phyloP scores from a whole-genome alignment of 2,888 invertebrate species.

The Drosophila flavopinicola region DNA sequence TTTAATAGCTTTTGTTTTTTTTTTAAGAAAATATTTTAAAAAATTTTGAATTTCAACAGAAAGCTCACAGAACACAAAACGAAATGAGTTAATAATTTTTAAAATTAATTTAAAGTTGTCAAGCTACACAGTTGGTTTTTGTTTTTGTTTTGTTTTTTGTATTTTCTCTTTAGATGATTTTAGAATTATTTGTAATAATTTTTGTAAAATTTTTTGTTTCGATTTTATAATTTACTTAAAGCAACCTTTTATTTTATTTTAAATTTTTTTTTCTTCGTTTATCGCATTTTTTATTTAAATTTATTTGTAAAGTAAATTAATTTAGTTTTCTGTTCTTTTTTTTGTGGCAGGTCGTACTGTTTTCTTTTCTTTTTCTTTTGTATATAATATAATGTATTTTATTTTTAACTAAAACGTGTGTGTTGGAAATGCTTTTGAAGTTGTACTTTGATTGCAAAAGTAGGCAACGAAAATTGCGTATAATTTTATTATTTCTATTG shows the following conservation, averaged over 20 bases:
- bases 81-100: slow-evolving; percentile 54
- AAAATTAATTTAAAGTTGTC: slow-evolving; percentile 70
- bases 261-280: slow-evolving; percentile 11
- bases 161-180: slow-evolving; percentile 37
- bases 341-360: slow-evolving; percentile 77
- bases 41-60: slow-evolving; percentile 69
- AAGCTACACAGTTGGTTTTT: slow-evolving; percentile 50
- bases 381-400: slow-evolving; percentile 12
- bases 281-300: slow-evolving; percentile 55
- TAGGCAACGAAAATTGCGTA: neutral
- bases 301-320: slow-evolving; percentile 50
- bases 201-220: slow-evolving; percentile 51
- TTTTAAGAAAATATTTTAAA: slow-evolving; percentile 29
- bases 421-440: slow-evolving; percentile 12
- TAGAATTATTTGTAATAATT: slow-evolving; percentile 77
- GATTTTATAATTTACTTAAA: slow-evolving; percentile 68
- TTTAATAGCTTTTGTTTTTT: slow-evolving; percentile 25
- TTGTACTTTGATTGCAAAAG: slow-evolving; percentile 3
- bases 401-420: slow-evolving; percentile 39
- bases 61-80: slow-evolving; percentile 50
- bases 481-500: neutral
- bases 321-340: slow-evolving; percentile 36
- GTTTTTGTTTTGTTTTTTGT: slow-evolving; percentile 13
- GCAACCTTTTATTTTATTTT: slow-evolving; percentile 49
- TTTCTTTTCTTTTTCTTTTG: slow-evolving; percentile 18